Evolutionary conservation across 2,888 invertebrate genomes (phyloP).

Genomic region (Diarsia brunnea): DNA sequence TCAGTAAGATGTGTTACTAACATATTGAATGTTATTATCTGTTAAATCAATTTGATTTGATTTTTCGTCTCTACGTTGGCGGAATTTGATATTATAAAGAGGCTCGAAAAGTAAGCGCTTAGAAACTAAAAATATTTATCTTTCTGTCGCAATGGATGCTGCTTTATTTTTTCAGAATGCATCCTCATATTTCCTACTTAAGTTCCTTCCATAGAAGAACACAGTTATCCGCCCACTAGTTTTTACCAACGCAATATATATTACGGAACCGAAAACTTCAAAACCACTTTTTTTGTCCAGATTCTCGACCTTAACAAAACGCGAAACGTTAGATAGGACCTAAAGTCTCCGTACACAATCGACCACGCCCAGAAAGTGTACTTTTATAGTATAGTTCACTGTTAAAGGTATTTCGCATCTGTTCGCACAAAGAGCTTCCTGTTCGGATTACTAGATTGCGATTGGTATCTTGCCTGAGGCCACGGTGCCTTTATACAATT

Average conservation of each 20-base stretch:
- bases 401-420: constrained; percentile 89
- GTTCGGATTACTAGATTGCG: constrained; percentile 89
- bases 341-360: constrained; percentile 80
- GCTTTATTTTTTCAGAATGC: constrained; percentile 5
- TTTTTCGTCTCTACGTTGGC: neutral
- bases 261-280: constrained; percentile 63
- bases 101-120: no score
- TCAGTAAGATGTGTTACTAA: no score
- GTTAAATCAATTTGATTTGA: no score
- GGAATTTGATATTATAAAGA: neutral
- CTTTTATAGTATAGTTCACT: constrained; percentile 69
- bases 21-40: no score
- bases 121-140: neutral
- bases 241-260: constrained; percentile 67
- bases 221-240: constrained; percentile 64
- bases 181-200: constrained; percentile 62
- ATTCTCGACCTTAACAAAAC: constrained; percentile 40
- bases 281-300: constrained; percentile 59
- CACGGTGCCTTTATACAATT: constrained; percentile 80
- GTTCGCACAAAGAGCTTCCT: constrained; percentile 88
- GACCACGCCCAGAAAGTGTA: constrained; percentile 86
- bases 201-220: constrained; percentile 43
- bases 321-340: constrained; percentile 77
- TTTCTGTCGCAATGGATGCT: neutral
- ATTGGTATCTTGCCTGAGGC: constrained; percentile 86